Evolutionary conservation across 2,113 vertebrate species (phyloP).

Genomic region (Melanerpes aurifrons): DNA sequence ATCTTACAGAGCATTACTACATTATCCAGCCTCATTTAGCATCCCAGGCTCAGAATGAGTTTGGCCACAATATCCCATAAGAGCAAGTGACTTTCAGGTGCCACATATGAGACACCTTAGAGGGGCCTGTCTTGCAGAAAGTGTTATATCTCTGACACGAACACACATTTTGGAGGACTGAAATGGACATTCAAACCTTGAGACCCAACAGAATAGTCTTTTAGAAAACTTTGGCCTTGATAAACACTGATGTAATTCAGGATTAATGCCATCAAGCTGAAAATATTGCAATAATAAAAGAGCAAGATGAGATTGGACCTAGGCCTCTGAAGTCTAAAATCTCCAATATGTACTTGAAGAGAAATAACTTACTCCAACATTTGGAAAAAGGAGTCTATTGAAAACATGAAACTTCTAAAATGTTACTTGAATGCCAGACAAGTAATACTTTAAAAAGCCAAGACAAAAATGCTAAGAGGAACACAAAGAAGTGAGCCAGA

Average conservation of each 20-base stretch:
- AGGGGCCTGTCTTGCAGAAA: neutral
- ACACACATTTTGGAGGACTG: neutral
- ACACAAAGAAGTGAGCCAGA: neutral
- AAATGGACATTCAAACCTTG: neutral
- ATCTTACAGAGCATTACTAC: neutral
- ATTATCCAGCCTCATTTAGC: neutral
- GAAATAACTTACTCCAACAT: conserved; percentile 20
- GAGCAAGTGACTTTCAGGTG: neutral
- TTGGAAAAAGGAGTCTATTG: conserved; percentile 20
- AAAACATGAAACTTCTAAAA: conserved; percentile 49
- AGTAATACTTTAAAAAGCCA: conserved; percentile 7
- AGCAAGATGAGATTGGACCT: conserved; percentile 19
- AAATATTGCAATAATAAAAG: conserved; percentile 42
- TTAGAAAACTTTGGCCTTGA: conserved; percentile 29
- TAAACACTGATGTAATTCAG: conserved; percentile 43
- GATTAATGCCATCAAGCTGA: conserved; percentile 14
- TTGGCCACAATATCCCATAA: neutral
- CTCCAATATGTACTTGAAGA: conserved; percentile 24
- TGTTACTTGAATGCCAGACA: conserved; percentile 34
- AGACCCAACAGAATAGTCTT: conserved; percentile 2
- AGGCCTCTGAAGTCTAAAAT: conserved; percentile 22
- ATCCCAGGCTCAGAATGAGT: neutral
- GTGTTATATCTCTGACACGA: neutral
- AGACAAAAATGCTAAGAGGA: neutral
- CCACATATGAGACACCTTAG: neutral